phyloP scores from a whole-genome alignment of 2,113 vertebrate genomes.

The Nothocercus nigrocapillus region DNA sequence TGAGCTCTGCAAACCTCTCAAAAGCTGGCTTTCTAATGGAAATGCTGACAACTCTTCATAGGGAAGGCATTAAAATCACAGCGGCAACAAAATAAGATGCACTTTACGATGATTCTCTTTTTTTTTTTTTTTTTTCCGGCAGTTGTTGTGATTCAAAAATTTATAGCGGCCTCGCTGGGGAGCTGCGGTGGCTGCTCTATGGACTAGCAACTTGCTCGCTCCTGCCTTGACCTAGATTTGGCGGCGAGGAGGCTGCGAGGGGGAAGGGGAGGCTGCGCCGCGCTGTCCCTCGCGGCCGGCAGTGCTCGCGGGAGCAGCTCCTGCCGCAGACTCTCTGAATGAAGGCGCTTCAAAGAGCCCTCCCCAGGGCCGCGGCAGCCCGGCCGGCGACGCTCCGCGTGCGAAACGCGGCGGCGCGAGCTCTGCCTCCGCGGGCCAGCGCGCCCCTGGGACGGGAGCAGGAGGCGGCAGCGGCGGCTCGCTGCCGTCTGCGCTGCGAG shows the following conservation, averaged over 20 bases:
- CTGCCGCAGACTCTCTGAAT: background rate
- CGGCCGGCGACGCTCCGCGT: background rate
- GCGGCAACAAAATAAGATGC: background rate
- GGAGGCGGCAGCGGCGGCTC: background rate
- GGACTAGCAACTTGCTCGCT: background rate
- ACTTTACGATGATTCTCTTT: accelerated
- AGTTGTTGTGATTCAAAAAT: background rate
- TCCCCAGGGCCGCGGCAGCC: accelerated
- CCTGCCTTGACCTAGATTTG: background rate
- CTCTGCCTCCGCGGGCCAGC: too few relatives aligned
- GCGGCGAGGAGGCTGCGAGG: background rate
- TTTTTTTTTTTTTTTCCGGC: background rate
- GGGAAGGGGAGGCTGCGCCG: background rate
- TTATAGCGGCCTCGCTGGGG: background rate
- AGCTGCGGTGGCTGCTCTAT: background rate
- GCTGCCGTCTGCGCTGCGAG: background rate
- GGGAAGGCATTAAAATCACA: background rate
- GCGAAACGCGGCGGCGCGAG: accelerated
- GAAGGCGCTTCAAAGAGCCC: background rate
- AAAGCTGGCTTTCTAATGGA: background rate
- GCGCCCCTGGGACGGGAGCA: too few relatives aligned
- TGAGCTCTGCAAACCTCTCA: background rate
- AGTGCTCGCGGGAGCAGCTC: background rate
- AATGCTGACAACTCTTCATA: background rate
- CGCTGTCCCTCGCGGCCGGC: background rate